phyloP scores from a whole-genome alignment of 2,113 vertebrate genomes.

The Terrapene triunguis region DNA sequence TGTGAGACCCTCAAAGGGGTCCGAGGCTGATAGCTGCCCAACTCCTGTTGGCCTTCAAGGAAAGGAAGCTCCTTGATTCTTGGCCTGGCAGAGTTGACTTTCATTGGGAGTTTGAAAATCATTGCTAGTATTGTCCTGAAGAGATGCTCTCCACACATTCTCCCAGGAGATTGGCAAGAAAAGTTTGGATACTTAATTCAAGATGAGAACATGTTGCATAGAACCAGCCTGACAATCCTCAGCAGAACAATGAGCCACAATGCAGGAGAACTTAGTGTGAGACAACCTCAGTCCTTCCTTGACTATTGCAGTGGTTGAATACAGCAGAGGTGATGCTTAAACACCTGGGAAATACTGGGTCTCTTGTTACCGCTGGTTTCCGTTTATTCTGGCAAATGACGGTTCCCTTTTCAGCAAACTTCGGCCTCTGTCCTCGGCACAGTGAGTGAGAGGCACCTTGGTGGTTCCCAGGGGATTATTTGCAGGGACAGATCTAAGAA shows the following conservation, averaged over 20 bases:
- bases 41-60: fast-evolving
- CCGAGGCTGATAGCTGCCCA: neutral
- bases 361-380: neutral
- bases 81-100: neutral
- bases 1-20: neutral
- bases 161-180: neutral
- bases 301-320: neutral
- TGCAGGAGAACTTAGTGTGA: neutral
- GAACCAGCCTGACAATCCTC: neutral
- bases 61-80: neutral
- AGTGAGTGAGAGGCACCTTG: neutral
- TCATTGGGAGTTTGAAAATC: neutral
- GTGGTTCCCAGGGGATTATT: neutral
- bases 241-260: neutral
- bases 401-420: neutral
- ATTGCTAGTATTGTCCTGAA: neutral
- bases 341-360: neutral
- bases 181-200: neutral
- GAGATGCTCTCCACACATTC: neutral
- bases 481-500: neutral
- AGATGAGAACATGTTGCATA: neutral
- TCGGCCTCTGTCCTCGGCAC: neutral
- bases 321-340: neutral
- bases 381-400: neutral
- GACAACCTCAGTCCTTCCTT: neutral